A percentile compares a stretch with the other conserved stretches of the same genome.
phyloP scores from a whole-genome alignment of 2,113 vertebrate species.

The Tetraodon nigroviridis region DNA sequence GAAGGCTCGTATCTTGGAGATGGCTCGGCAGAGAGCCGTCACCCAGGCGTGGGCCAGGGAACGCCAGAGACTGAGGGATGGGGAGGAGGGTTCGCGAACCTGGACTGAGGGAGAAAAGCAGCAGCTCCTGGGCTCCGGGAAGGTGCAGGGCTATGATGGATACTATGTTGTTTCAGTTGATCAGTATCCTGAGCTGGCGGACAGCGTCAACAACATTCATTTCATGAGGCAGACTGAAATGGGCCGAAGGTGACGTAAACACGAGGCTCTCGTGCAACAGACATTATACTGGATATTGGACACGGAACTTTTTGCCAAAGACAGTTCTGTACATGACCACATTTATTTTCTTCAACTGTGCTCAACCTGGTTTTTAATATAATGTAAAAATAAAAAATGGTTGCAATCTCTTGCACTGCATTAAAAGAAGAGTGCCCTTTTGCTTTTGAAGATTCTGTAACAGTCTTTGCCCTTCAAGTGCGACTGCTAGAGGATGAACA shows the following conservation, averaged over 20 bases:
- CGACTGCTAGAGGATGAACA: constrained; percentile 78
- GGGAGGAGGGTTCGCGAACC: constrained; percentile 89
- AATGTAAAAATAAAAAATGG: constrained; percentile 49
- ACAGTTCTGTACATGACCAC: constrained; percentile 93
- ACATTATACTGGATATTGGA: constrained; percentile 58
- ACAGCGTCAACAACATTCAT: constrained; percentile 95
- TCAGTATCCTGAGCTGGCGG: constrained; percentile 96
- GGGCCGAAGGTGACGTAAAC: constrained; percentile 98
- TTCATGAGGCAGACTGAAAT: constrained; percentile 99
- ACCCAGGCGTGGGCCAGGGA: constrained; percentile 86
- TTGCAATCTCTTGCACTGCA: constrained; percentile 83
- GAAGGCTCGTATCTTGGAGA: constrained; percentile 85
- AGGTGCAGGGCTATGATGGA: constrained; percentile 92
- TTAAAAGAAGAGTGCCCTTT: constrained; percentile 75
- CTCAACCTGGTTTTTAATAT: constrained; percentile 69
- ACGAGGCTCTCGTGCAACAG: constrained; percentile 45
- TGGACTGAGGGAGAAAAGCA: constrained; percentile 97
- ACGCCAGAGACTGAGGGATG: constrained; percentile 90
- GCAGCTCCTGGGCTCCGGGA: constrained; percentile 86
- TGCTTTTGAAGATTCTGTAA: constrained; percentile 69
- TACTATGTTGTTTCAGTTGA: constrained; percentile 93
- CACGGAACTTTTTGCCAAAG: constrained; percentile 91
- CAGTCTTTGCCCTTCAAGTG: constrained; percentile 84
- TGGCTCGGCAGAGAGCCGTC: constrained; percentile 87
- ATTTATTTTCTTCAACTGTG: constrained; percentile 76